Base-by-base conservation (phyloP, 2,888 invertebrate genomes). In the Xestia c-nigrum region DNA sequence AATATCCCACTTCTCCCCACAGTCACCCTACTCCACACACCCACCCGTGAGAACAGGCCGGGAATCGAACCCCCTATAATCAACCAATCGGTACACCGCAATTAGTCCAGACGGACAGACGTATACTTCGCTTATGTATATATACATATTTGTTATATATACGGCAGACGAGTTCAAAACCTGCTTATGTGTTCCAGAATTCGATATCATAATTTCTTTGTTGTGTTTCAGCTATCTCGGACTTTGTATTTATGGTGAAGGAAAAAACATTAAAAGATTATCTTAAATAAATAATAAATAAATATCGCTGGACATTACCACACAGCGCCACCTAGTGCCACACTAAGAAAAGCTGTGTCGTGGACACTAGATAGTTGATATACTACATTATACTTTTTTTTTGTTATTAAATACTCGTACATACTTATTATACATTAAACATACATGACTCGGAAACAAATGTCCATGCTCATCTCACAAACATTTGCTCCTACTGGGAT, bases 61-160 rank as follows among this genome's bases (percentile, higher is more conserved):
- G 90, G 90, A 88, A 89, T 89, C 90, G 88, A 90, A 91, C 85
- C 87, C 89, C 82, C 93, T 93, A 89, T 93, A 93, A 94, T 94
- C 94, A 94, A 90, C 92, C 93, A 92, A 94, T 93, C 93, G 89
- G 80, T 87, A 86, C 87, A 78, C 88, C 88, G 87, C 94, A 94
- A 94, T 94, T 94, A 94, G 73, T 55, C 14, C 72, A 81, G 80
- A 90, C 88, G 77, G 84, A 90, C 92, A 78, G 85, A 90, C 90
- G 72, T 76, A 89, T 85, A 83, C 83, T 84, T 74, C 61, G 65
- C 71, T 73, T 84, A 74, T 78, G 55, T 81, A 64, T 61, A 24
- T 19, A 14, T 52, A 64, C 47, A 38, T 81, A 55, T 80, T 67
- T 76, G 70, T 63, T 82, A 64, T 67, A 64, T 67, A 24, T 40